Base-by-base conservation (phyloP, 2,113 vertebrate genomes). In the Brachionichthys hirsutus region DNA sequence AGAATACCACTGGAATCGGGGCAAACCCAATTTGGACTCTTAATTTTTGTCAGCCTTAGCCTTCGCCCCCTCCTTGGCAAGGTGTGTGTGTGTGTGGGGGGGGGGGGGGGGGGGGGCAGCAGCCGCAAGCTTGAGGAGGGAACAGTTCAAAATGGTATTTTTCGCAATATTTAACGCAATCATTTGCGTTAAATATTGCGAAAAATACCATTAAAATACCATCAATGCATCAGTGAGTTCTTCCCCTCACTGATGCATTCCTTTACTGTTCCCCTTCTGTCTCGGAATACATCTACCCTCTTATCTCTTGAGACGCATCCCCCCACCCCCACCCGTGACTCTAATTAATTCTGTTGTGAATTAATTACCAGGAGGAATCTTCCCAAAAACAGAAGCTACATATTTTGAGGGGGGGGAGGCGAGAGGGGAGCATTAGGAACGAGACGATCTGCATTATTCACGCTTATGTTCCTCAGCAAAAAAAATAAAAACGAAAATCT, bases 301-400 rank as follows among this genome's bases (percentile, higher is more conserved):
- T 41, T 65, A 17, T 45, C 74, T 75, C 57, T 63, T 5, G 38
- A 69, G 59, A 54, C 47, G 36, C 42, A 2, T 2, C 30, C 9
- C 12, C 46, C 18, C n/a, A n/a, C n/a, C 11, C 7, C 12, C 13
- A 3, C 51, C 36, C 45, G 35, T 41, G 43, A 12, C 18, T 62
- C 70, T 81, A 83, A 87, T 90, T 89, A 88, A 88, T 87, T 88
- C 83, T 71, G 78, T 78, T 60, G 67, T 71, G 81, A 80, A 84
- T 87, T 88, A 78, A 88, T 88, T 81, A 88, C 71, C 66, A 43
- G 47, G 64, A 73, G 71, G 64, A 69, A 75, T 70, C 67, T 75
- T 81, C 80, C 75, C 70, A 79, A 88, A 89, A 78, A n/a, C n/a
- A n/a, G n/a, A n/a, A n/a, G n/a, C n/a, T n/a, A n/a, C n/a, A n/a